Conservation (phyloP, 2,113 vertebrate species). For the Pteruthius melanotis region DNA sequence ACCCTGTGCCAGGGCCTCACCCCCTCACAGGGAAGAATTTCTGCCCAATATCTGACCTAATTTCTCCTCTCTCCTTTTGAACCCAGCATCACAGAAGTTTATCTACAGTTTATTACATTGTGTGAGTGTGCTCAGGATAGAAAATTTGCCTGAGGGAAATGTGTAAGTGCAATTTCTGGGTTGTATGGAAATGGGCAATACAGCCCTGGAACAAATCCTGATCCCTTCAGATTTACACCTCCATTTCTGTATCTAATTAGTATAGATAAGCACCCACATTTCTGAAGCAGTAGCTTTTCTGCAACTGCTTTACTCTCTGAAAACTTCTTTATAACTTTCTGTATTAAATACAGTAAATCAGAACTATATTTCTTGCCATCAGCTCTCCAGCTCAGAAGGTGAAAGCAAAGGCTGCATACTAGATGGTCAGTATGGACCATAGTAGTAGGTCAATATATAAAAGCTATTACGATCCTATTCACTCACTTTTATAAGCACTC, state of each 20-base stretch:
- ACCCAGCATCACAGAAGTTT: neutral
- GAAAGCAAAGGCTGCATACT: neutral
- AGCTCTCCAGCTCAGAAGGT: neutral
- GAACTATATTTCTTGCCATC: neutral
- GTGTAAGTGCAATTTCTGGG: neutral
- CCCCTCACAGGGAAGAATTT: neutral
- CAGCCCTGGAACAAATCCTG: neutral
- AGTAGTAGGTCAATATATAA: neutral
- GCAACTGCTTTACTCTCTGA: neutral
- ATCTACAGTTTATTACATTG: neutral
- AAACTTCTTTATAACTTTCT: neutral
- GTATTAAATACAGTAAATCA: neutral
- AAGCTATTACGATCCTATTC: neutral
- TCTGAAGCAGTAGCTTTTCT: neutral
- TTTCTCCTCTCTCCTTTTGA: neutral
- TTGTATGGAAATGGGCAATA: neutral
- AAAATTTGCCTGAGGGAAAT: neutral
- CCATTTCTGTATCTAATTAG: neutral
- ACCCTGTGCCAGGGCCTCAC: fast-evolving
- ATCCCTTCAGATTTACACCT: neutral
- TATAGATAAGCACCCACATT: neutral
- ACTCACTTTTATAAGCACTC: neutral
- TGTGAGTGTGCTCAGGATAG: neutral
- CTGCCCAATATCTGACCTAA: neutral
- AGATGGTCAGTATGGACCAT: neutral